A percentile compares a stretch with the other conserved stretches of the same genome.
Evolutionary conservation across 2,888 invertebrate species (phyloP).

Genomic region (Eupithecia pulchellata): DNA sequence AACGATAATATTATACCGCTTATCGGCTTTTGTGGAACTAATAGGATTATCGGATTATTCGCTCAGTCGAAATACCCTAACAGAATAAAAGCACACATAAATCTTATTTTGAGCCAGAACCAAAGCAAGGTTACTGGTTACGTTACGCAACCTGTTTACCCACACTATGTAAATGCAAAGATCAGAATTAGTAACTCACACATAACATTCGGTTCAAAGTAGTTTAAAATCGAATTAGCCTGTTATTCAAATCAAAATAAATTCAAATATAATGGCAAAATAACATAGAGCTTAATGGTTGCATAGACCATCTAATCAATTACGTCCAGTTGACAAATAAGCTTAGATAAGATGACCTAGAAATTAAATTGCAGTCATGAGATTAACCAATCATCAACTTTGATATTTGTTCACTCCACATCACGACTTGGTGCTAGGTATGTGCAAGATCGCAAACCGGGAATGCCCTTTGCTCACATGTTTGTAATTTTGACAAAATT

Average conservation of each 20-base stretch:
- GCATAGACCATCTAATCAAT: not conserved
- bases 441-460: not conserved
- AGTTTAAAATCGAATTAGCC: slow-evolving; percentile 46
- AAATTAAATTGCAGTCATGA: not conserved
- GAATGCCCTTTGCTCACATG: not conserved
- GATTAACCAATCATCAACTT: not conserved
- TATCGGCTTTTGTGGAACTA: slow-evolving; percentile 15
- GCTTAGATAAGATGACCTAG: not conserved
- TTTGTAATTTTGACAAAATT: not conserved
- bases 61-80: slow-evolving; percentile 13
- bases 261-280: slow-evolving; percentile 35
- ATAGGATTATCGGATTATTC: slow-evolving; percentile 23
- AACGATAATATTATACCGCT: slow-evolving; percentile 2
- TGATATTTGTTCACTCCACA: not conserved
- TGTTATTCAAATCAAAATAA: slow-evolving; percentile 1
- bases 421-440: not conserved
- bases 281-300: slow-evolving; percentile 15
- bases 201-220: slow-evolving; percentile 35
- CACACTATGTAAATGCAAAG: slow-evolving; percentile 57
- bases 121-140: slow-evolving; percentile 51
- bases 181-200: slow-evolving; percentile 51
- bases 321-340: slow-evolving; percentile 5
- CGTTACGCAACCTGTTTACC: slow-evolving; percentile 58
- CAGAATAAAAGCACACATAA: slow-evolving; percentile 38
- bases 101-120: slow-evolving; percentile 36